These are phyloP conservation scores for Drosophila kohkoa DNA, from an alignment of 1,140 invertebrate genomes.

Conservation along the genomic window DNA sequence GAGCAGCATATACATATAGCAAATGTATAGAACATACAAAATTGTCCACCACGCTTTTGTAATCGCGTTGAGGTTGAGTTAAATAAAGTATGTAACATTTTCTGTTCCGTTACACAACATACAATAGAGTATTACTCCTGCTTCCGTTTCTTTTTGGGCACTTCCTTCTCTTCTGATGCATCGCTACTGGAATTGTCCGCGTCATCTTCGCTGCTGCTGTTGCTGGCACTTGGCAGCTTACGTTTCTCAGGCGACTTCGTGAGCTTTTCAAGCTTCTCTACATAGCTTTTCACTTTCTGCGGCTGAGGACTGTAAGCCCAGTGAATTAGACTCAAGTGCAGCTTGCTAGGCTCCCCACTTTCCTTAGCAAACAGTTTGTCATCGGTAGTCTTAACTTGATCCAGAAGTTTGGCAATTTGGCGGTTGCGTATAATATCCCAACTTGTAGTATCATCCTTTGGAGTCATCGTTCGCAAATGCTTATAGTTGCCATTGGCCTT, in stretches of 20 bases:
- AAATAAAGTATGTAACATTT: conserved; percentile 77
- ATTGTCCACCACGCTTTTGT: conserved; percentile 58
- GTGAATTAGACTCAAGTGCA: conserved; percentile 87
- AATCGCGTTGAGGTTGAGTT: conserved; percentile 73
- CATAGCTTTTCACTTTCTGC: conserved; percentile 85
- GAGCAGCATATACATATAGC: conserved; percentile 47
- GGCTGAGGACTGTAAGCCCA: conserved; percentile 89
- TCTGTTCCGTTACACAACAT: conserved; percentile 72
- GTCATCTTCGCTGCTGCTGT: conserved; percentile 58
- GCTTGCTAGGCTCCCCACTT: conserved; percentile 86
- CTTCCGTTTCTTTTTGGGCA: conserved; percentile 75
- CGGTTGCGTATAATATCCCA: conserved; percentile 89
- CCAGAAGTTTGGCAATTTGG: conserved; percentile 86
- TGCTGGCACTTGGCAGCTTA: conserved; percentile 58
- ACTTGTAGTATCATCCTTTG: conserved; percentile 85
- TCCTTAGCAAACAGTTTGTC: conserved; percentile 87
- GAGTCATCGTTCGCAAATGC: conserved; percentile 87
- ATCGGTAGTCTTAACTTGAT: conserved; percentile 85
- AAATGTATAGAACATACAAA: conserved; percentile 40
- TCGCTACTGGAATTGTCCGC: conserved; percentile 47
- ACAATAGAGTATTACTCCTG: conserved; percentile 31
- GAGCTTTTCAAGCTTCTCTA: conserved; percentile 49
- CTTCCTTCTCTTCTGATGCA: conserved; percentile 48
- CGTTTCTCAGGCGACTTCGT: conserved; percentile 74
- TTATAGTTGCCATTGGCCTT: conserved; percentile 88